Base-by-base conservation (phyloP, 2,888 invertebrate species). In the Synergus gifuensis region DNA sequence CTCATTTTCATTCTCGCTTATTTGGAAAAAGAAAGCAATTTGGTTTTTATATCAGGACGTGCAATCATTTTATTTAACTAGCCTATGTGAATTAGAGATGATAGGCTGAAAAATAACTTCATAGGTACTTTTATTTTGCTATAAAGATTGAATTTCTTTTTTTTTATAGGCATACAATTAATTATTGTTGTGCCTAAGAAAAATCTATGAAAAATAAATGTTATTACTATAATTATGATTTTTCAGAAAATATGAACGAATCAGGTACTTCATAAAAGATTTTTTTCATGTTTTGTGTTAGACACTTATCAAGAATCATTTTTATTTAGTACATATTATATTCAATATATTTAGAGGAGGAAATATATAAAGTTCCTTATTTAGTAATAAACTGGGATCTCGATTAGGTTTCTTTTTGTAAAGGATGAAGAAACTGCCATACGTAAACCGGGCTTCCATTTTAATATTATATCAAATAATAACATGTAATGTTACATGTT, bases 1-100 rank as follows among this genome's bases (percentile, higher is more conserved):
- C n/a, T 54, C 2, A 9, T 54, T 54, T 54, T 54, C 16, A 54
- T n/a, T 54, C 9, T 54, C 3, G 54, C 54, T 54, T 64, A 40
- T 64, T 16, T 1, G 42, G 40, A 42, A 22, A 12, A 11, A 60
- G n/a, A 54, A 54, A n/a, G 7, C 16, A 54, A 54, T 5, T 64
- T 40, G n/a, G n/a, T 66, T 66, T 64, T 66, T 66, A 66, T 36
- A 36, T 66, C 42, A n/a, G n/a, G 64, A 66, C 64, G 64, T 66
- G 64, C 64, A 66, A 66, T 66, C 16, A n/a, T 66, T 40, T 66
- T 66, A 63, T 40, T 66, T 66, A 63, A 8, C 7, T 7, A 40
- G n/a, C 40, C 40, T n/a, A 42, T n/a, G 40, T 66, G 64, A 60
- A 22, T 60, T 22, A 22, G 64, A 40, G 9, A 40, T 28, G 14